Evolutionary conservation across 2,888 invertebrate genomes (phyloP), one percentile per base, ranked within the genome.

Genomic region (Nesidiocoris tenuis): DNA sequence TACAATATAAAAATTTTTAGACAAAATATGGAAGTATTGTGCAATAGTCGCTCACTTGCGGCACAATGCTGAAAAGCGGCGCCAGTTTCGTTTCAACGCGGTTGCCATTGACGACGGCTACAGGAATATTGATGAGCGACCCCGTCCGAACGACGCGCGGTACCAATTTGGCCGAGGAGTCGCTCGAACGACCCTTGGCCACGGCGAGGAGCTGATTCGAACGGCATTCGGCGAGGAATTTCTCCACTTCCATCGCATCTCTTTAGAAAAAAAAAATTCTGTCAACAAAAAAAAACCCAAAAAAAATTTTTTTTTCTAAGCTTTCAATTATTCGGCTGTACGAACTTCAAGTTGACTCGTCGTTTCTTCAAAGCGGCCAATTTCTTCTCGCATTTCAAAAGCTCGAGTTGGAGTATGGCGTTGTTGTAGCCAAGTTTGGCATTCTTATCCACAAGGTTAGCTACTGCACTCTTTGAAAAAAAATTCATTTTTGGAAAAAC

Each of bases 371-470:
- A 21, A 1, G 63, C 63, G 24, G 61, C 72, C 3, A 72, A 21
- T 23, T 74, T 66, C 74, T 74, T 74, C 57, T 74, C 74, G 21
- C 24, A 66, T 56, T 66, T 64, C 1, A 74, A 24, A 3, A 74
- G 54, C 57, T 74, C 74, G 7, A 74, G 56, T 23, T 74, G 74
- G 16, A 74, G 56, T 1, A 64, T 56, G 17, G 74, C 64, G 18
- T 74, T 74, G 59, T 74, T 74, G 23, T 74, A 74, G 24, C 65
- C 65, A 3, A 74, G 74, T 56, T 74, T 74, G 64, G 74, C 74
- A 21, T 74, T 74, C 0, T 57, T 7, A 24, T 74, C 74, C 1
- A 74, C 74, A 1, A 74, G 23, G 19, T 65, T 55, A 3, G 65
- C 74, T 2, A 74, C 74, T 1, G 57, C 65, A 18, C 57, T 74